phyloP scores from a whole-genome alignment of 2,888 invertebrate genomes.

The Carterocephalus palaemon region DNA sequence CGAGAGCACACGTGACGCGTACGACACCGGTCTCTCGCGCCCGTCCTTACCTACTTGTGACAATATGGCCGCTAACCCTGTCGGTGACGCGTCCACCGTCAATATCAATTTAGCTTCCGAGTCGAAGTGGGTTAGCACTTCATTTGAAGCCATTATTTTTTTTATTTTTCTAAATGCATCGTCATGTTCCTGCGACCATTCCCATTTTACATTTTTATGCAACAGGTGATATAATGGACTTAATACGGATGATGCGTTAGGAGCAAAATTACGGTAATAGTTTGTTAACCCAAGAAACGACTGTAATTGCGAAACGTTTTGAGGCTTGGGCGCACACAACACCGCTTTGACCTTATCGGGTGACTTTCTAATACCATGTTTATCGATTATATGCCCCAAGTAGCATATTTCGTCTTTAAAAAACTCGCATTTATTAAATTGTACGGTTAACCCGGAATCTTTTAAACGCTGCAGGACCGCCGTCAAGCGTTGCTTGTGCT shows the following conservation, averaged over 20 bases:
- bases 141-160: too few relatives aligned
- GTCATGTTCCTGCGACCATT: too few relatives aligned
- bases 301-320: slow-evolving; percentile 33
- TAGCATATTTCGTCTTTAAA: slow-evolving; percentile 29
- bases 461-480: slow-evolving; percentile 27
- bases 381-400: slow-evolving; percentile 28
- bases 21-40: slow-evolving; percentile 26
- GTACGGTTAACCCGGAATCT: slow-evolving; percentile 29
- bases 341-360: slow-evolving; percentile 30
- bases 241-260: too few relatives aligned
- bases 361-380: slow-evolving; percentile 28
- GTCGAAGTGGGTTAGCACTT: too few relatives aligned
- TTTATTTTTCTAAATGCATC: too few relatives aligned
- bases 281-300: slow-evolving; percentile 30
- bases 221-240: too few relatives aligned
- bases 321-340: slow-evolving; percentile 24
- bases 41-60: slow-evolving; percentile 28
- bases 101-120: too few relatives aligned
- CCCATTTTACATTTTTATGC: too few relatives aligned
- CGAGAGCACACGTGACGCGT: slow-evolving; percentile 30
- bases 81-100: slow-evolving; percentile 34
- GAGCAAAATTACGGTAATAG: slow-evolving; percentile 30
- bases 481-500: slow-evolving; percentile 25
- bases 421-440: slow-evolving; percentile 29
- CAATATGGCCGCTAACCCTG: slow-evolving; percentile 31